Base-by-base conservation (phyloP, 2,888 invertebrate genomes). In the Pseudococcus jackbeardsleyi region DNA sequence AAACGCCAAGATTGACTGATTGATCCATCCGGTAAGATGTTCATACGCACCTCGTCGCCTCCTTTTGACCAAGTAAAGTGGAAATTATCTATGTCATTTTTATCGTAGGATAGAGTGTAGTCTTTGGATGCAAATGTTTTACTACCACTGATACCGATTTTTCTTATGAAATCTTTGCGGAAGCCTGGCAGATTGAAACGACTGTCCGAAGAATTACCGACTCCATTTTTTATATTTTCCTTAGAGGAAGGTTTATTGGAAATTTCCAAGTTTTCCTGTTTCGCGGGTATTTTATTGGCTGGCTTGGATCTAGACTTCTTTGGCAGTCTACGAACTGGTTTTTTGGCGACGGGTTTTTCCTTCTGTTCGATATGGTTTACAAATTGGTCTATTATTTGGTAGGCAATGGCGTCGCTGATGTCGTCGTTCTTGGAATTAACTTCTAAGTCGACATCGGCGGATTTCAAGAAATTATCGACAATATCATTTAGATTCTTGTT, bases 1-100 rank as follows among this genome's bases (percentile, higher is more conserved):
- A 42, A 42, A 42, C 42, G 42, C 72, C 72, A 72, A 15, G 22
- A 33, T 26, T 72, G 72, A 72, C 9, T 33, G 26, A 72, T 9
- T 0, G 6, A 0, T 0, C 9, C 12, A 8, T 5, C 17, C 0
- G 33, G 0, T 3, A 12, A 15, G 9, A 6, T 22, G 0, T 9
- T 7, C 19, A 72, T 22, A 26, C 2, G 8, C 9, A 72, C 26
- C 5, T 2, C 6, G 26, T 72, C 68, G 5, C 3, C 5, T 1
- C 22, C 68, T 8, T 72, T 54, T 8, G 11, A 3, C 68, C 68
- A 72, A 8, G 11, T 12, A 6, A 72, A n/a, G 12, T 22, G 1
- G n/a, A 72, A 5, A 9, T 8, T 26, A 26, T 26, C 68, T 48
- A 1, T 12, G 11, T 26, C 12, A 72, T 12, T 22, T 72, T 11